Evolutionary conservation across 2,888 invertebrate genomes (phyloP), one percentile per base, ranked within the genome.

Genomic region (Eudasyphora cyanicolor): DNA sequence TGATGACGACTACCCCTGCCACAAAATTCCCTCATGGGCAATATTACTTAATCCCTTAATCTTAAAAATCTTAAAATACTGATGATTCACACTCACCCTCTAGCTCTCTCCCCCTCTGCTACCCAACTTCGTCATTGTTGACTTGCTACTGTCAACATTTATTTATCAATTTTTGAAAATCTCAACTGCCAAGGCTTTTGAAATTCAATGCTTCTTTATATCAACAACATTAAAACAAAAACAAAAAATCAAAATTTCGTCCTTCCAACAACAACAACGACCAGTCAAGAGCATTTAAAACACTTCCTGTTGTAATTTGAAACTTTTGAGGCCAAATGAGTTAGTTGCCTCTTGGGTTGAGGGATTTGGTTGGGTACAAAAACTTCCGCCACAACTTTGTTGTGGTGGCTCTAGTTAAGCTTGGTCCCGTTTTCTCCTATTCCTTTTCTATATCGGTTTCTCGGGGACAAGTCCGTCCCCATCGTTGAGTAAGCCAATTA

Each of bases 401-500:
- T 29, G 29, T 45, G 14, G 45, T 45, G n/a, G 45, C 32, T 45
- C 19, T 19, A 49, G n/a, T 29, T 60, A 60, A 60, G n/a, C 60
- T 60, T 49, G 49, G 49, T 49, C n/a, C 49, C 17, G 6, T 2
- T 49, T 49, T n/a, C n/a, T n/a, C n/a, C n/a, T n/a, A n/a, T n/a
- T n/a, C n/a, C n/a, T n/a, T n/a, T n/a, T n/a, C 60, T 60, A n/a
- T n/a, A n/a, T 8, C 29, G n/a, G 45, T 45, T n/a, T n/a, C n/a
- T n/a, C n/a, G n/a, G n/a, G n/a, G n/a, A n/a, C n/a, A n/a, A n/a
- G n/a, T n/a, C n/a, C n/a, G n/a, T 3, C 4, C 17, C n/a, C n/a
- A n/a, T n/a, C 29, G 27, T 29, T 24, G 29, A 60, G 60, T 67
- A 67, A 67, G 67, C 67, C 67, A 67, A 67, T 67, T 67, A 67